phyloP scores from a whole-genome alignment of 2,113 vertebrate species.

The Anguilla japonica region DNA sequence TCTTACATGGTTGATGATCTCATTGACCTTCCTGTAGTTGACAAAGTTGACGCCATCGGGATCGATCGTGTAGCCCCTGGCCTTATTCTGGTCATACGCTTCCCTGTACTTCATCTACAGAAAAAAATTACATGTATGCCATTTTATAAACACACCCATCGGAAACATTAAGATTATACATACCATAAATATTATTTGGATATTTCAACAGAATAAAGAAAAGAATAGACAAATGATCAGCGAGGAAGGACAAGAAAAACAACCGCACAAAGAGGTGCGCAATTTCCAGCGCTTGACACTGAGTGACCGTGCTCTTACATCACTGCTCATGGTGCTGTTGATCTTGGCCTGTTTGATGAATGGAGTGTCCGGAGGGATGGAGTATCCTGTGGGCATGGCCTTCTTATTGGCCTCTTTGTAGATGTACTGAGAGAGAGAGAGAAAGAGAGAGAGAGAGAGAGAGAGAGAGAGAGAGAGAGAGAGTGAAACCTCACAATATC shows the following conservation, averaged over 20 bases:
- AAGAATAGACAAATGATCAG: too few species aligned
- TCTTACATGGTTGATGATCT: slow-evolving; percentile 81
- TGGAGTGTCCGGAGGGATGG: slow-evolving; percentile 81
- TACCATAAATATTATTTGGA: too few species aligned
- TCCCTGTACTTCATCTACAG: slow-evolving; percentile 91
- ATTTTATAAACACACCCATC: not conserved
- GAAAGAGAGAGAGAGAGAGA: not conserved
- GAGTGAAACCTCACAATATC: not conserved
- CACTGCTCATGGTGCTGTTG: slow-evolving; percentile 73
- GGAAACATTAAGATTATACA: too few species aligned
- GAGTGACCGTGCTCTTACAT: slow-evolving; percentile 69
- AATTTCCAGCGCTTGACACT: too few species aligned
- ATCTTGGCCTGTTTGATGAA: slow-evolving; percentile 79
- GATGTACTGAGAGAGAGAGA: slow-evolving; percentile 68
- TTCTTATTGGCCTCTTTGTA: slow-evolving; percentile 84
- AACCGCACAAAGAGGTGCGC: too few species aligned
- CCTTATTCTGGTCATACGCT: slow-evolving; percentile 88
- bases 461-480: not conserved
- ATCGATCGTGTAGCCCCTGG: slow-evolving; percentile 83
- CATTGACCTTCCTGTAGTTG: slow-evolving; percentile 78
- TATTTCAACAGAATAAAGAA: too few species aligned
- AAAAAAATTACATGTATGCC: slow-evolving; percentile 18
- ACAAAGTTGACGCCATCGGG: slow-evolving; percentile 87
- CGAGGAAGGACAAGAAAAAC: too few species aligned
- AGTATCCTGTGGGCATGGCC: slow-evolving; percentile 84